Conservation (phyloP, 1,140 invertebrate genomes). For the Orchesella cincta region DNA sequence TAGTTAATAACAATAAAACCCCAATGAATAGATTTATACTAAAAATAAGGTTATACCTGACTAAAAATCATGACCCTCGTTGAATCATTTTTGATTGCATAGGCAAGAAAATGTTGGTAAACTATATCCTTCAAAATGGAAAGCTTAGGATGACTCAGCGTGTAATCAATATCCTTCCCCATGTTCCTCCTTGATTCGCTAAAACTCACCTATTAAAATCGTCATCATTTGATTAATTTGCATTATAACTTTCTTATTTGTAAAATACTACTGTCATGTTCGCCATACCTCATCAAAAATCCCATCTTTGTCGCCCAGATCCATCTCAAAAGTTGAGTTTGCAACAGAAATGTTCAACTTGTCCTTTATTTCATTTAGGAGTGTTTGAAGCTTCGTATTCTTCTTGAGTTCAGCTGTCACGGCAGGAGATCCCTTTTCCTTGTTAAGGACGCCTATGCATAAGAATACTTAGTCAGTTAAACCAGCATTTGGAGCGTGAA, state of each 20-base stretch:
- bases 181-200: too few species aligned
- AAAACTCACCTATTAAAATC: too few species aligned
- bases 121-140: conserved; percentile 75
- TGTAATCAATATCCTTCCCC: background rate
- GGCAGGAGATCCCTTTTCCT: conserved; percentile 51
- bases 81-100: conserved; percentile 58
- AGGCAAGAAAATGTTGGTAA: conserved; percentile 71
- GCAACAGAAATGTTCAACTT: conserved; percentile 57
- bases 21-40: conserved; percentile 16
- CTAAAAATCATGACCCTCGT: conserved; percentile 71
- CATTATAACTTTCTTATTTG: too few species aligned
- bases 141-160: conserved; percentile 80
- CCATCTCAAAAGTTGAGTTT: conserved; percentile 28
- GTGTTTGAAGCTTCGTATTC: conserved; percentile 66
- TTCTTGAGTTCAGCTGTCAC: conserved; percentile 68
- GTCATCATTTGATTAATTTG: too few species aligned
- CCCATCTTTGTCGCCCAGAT: too few species aligned
- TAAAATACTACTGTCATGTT: too few species aligned
- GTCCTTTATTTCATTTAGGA: conserved; percentile 62
- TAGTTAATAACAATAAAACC: background rate
- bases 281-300: too few species aligned
- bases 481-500: too few species aligned
- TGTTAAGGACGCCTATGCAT: conserved; percentile 38
- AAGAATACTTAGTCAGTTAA: background rate
- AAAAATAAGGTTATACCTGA: too few species aligned